Conservation (phyloP, 1,140 invertebrate genomes). For the Drosophila pachea region DNA sequence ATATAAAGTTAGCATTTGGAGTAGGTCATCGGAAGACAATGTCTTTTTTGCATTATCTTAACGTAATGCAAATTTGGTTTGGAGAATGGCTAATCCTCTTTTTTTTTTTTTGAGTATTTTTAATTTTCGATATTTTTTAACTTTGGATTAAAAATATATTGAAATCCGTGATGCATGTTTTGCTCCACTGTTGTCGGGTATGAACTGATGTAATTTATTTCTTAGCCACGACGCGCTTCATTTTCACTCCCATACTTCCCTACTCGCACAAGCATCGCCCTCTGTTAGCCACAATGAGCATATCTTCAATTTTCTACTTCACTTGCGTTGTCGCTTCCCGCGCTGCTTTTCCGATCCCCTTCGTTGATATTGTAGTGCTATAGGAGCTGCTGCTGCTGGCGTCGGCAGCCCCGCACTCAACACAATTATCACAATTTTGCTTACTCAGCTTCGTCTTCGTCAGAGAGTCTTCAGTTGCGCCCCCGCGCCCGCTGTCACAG, state of each 20-base stretch:
- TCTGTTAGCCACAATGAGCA: slow-evolving; percentile 34
- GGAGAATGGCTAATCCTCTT: no score
- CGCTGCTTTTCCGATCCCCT: slow-evolving; percentile 11
- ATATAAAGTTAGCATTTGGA: background rate
- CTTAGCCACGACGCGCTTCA: slow-evolving; percentile 67
- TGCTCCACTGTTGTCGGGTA: slow-evolving; percentile 44
- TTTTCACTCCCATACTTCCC: slow-evolving; percentile 41
- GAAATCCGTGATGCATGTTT: background rate
- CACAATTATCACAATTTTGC: slow-evolving; percentile 77
- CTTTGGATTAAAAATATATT: no score
- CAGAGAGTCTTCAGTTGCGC: slow-evolving; percentile 48
- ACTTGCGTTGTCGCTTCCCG: slow-evolving; percentile 33
- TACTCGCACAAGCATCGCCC: slow-evolving; percentile 9
- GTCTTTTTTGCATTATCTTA: background rate
- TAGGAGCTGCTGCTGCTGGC: slow-evolving; percentile 30
- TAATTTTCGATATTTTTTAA: slow-evolving; percentile 8
- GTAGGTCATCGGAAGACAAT: background rate
- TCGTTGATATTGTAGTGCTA: slow-evolving; percentile 11
- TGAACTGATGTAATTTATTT: slow-evolving; percentile 57
- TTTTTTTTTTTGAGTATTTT: background rate
- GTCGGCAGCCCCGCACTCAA: slow-evolving; percentile 51
- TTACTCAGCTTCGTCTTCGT: slow-evolving; percentile 73
- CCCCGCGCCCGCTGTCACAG: slow-evolving; percentile 29
- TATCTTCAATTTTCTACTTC: slow-evolving; percentile 68
- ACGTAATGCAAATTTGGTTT: no score